Percentiles rank a stretch among this genome's conserved stretches.
Evolutionary conservation across 1,140 invertebrate genomes (phyloP).

Genomic region (Nephila pilipes): DNA sequence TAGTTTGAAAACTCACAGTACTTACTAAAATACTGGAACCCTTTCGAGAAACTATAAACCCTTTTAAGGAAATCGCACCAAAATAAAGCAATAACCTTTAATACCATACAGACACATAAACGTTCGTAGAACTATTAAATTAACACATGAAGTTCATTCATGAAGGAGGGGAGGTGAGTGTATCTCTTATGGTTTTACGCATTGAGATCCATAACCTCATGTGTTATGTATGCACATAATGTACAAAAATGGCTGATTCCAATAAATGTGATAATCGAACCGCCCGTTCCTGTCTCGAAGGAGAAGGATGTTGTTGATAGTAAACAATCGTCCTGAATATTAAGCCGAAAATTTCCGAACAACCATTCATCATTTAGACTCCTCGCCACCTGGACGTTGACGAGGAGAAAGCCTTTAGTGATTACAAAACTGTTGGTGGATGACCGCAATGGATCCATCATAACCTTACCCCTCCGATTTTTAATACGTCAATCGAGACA

Average conservation of each 20-base stretch:
- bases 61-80: no score
- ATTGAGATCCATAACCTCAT: not conserved
- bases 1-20: no score
- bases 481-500: conserved; percentile 69
- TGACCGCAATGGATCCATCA: conserved; percentile 62
- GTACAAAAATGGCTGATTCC: not conserved
- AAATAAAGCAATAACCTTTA: not conserved
- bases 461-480: conserved; percentile 21
- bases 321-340: conserved; percentile 68
- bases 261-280: conserved; percentile 53
- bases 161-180: not conserved
- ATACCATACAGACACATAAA: not conserved
- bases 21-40: no score
- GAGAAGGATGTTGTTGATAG: conserved; percentile 74
- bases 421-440: conserved; percentile 55
- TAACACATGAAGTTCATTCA: not conserved
- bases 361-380: conserved; percentile 72
- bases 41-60: no score
- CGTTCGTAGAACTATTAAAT: not conserved
- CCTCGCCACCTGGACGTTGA: conserved; percentile 75
- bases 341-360: conserved; percentile 46
- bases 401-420: conserved; percentile 52
- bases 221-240: not conserved
- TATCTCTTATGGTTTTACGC: not conserved
- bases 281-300: conserved; percentile 34